Evolutionary conservation across 2,797 vertebrate genomes (phyloP), one percentile per base, ranked within the genome.

Genomic region (Pristis pectinata): DNA sequence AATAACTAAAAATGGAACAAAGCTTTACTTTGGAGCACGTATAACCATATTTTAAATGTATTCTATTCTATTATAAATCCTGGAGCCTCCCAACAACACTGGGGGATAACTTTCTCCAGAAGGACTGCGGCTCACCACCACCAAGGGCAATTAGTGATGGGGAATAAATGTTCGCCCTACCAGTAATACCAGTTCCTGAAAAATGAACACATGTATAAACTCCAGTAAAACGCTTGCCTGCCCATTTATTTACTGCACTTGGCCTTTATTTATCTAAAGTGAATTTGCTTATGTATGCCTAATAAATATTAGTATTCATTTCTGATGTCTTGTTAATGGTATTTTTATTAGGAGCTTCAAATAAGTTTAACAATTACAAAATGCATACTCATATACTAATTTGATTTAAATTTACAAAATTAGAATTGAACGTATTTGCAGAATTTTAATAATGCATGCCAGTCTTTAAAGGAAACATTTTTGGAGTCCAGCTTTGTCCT

Each of bases 341-440:
- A 91, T 91, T 91, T 30, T 91, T 91, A 91, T 91, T 34, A 61
- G 59, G 34, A 30, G 7, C 56, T 91, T 30, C 34, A 91, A 24
- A 61, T 91, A 19, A 19, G n/a, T 61, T 64, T 61, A 61, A 61
- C 59, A 64, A 6, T 59, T 11, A 37, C 27, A 87, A 87, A 59
- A 87, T 49, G 44, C 41, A 53, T 53, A 59, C 10, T 2, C 61
- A 0, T 59, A 3, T 15, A 44, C 24, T 91, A 56, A 7, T 37
- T 64, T 8, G 87, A 91, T 91, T 91, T 91, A 61, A 89, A 89
- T 59, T 61, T 15, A n/a, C 56, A n/a, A 59, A 56, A 61, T 61
- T 89, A 61, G 85, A 89, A n/a, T n/a, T 89, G 85, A 89, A 89
- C n/a, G 87, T 37, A 41, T 92, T 92, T 41, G 61, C 61, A 37